These are phyloP conservation scores for Ceratina australensis DNA, from an alignment of 1,140 invertebrate species.

Conservation along the genomic window DNA sequence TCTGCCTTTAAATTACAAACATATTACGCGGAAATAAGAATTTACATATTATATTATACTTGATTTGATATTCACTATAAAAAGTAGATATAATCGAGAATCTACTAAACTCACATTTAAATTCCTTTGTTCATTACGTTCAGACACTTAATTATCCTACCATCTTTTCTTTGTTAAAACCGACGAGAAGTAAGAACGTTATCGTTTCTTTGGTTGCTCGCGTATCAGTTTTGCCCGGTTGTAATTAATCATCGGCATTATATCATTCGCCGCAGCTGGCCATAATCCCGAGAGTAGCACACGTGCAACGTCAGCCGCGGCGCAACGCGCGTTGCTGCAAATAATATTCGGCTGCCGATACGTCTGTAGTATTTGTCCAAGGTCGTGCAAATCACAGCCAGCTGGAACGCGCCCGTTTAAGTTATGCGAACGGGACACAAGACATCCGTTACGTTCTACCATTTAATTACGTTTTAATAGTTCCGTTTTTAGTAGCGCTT, in stretches of 20 bases:
- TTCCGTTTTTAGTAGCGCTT: neutral
- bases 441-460: constrained; percentile 40
- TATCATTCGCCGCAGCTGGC: constrained; percentile 32
- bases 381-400: constrained; percentile 51
- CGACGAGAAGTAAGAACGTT: neutral
- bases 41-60: too few relatives aligned
- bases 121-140: too few relatives aligned
- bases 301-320: constrained; percentile 28
- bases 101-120: too few relatives aligned
- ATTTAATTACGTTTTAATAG: neutral
- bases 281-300: constrained; percentile 13
- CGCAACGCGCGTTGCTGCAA: constrained; percentile 33
- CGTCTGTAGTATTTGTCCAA: constrained; percentile 50
- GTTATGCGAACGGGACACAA: constrained; percentile 39
- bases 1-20: too few relatives aligned
- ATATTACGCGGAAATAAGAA: too few relatives aligned
- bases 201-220: neutral
- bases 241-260: constrained; percentile 53
- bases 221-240: constrained; percentile 48
- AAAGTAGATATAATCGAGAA: too few relatives aligned
- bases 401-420: constrained; percentile 30
- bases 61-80: too few relatives aligned
- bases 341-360: constrained; percentile 59
- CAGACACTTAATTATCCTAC: too few relatives aligned
- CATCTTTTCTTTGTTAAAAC: neutral